Evolutionary conservation across 1,140 invertebrate species (phyloP), one percentile per base, ranked within the genome.

Genomic region (Nephotettix cincticeps): DNA sequence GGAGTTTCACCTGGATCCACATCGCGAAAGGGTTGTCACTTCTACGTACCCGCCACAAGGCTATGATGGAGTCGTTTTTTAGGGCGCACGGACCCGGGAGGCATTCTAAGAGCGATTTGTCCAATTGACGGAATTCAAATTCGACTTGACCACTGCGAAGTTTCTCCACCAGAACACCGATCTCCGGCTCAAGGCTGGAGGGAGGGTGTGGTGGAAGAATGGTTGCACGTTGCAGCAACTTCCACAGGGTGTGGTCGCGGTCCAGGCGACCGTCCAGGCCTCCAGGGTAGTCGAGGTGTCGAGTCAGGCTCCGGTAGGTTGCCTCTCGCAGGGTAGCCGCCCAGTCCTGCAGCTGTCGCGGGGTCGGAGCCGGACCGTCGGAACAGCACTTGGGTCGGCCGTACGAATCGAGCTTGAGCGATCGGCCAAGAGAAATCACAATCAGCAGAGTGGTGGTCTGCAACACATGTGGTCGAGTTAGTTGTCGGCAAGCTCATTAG

Each of bases 261-360:
- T 76, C 71, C 13, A 72, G 68, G 23, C 73, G 69, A 27, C 71
- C 73, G 13, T 74, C 75, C 13, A 76, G 61, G 30, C 69, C 75
- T 23, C 70, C 72, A 17, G 69, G 54, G 68, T 68, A 76, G 2
- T 47, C 71, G 6, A 68, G 71, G 54, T 74, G 72, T 36, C 68
- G 71, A 25, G 36, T 72, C 0, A 77, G 25, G 43, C 69, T 75
- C 32, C 73, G 70, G 66, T 73, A 77, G 13, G 68, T 69, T 14
- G 76, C 74, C 28, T 74, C 54, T 29, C 68, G 72, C 1, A 77
- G 69, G 14, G 74, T 32, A 1, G 40, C 45, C 13, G 73, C 36
- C 76, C 76, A 77, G 21, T 21, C 13, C 27, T 43, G 32, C 30
- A 19, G 36, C 14, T 45, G 32, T 23, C 21, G 64, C 4, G 21